These are phyloP conservation scores for Taphrorychus bicolor DNA, from an alignment of 2,888 invertebrate species.

Conservation along the genomic window DNA sequence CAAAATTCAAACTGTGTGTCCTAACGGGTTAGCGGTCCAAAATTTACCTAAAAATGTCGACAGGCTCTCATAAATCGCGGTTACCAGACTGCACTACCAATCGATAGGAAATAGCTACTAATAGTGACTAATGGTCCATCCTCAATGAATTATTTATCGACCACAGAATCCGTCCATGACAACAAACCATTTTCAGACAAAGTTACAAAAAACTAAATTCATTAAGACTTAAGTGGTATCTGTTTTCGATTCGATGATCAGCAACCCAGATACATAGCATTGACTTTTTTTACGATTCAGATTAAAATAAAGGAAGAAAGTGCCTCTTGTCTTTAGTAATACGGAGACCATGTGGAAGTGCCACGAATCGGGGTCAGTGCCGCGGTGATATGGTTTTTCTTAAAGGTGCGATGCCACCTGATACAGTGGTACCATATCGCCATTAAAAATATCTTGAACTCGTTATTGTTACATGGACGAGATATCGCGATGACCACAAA, in stretches of 20 bases:
- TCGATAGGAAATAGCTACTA: background rate
- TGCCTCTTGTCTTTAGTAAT: background rate
- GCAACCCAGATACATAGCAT: conserved; percentile 1
- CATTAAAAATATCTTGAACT: no score
- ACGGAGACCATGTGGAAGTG: background rate
- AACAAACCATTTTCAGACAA: no score
- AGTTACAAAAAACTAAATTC: background rate
- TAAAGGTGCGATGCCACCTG: no score
- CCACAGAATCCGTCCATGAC: no score
- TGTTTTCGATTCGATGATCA: background rate
- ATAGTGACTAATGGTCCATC: background rate
- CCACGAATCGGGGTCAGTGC: conserved; percentile 5
- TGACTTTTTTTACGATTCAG: background rate
- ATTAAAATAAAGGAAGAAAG: conserved; percentile 1
- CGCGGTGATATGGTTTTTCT: background rate
- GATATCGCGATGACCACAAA: no score
- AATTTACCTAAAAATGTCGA: background rate
- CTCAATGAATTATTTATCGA: no score
- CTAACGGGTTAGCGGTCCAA: conserved; percentile 5
- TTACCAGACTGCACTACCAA: background rate
- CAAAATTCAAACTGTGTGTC: background rate
- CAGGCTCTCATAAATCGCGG: background rate
- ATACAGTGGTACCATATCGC: no score
- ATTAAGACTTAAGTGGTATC: background rate
- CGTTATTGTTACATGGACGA: no score